Base-by-base conservation (phyloP, 2,113 vertebrate species). In the Pachypanchax playfairii region DNA sequence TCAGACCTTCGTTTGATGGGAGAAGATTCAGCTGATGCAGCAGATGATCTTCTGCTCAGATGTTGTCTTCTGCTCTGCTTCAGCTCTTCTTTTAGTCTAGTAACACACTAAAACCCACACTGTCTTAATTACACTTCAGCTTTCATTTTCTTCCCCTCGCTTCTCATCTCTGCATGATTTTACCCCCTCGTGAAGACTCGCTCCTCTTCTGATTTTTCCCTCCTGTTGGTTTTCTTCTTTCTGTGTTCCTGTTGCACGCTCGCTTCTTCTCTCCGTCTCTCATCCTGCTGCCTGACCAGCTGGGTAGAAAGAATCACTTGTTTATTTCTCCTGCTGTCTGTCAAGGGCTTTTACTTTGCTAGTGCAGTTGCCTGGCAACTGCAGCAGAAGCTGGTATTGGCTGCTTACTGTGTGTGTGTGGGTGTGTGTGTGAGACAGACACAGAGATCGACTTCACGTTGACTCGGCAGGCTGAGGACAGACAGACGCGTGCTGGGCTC, bases 351-450 rank as follows among this genome's bases (percentile, higher is more conserved):
- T 71, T 70, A 81, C 75, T 79, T 86, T 83, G 21, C 53, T 24
- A 25, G 64, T 36, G 20, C 31, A 25, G 88, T 91, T 87, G 75
- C 90, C 36, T 89, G 87, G 90, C 83, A 89, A 91, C 90, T 84
- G 75, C 71, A 84, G 84, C 56, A 51, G 51, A 70, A 79, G 71
- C 73, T 56, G 11, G 9, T 52, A 43, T 59, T 41, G 71, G 50
- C 66, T 66, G 75, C 54, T 58, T 10, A 2, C 55, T 12, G 2
- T 15, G 75, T 46, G 61, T 47, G 57, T 15, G 35, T 54, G 21
- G n/a, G n/a, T n/a, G n/a, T n/a, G n/a, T n/a, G n/a, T n/a, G n/a
- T n/a, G n/a, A n/a, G n/a, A n/a, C n/a, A n/a, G n/a, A n/a, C n/a
- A n/a, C n/a, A n/a, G n/a, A n/a, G n/a, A n/a, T n/a, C n/a, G n/a